phyloP scores from a whole-genome alignment of 2,888 invertebrate species.

The Itoplectis maculator region DNA sequence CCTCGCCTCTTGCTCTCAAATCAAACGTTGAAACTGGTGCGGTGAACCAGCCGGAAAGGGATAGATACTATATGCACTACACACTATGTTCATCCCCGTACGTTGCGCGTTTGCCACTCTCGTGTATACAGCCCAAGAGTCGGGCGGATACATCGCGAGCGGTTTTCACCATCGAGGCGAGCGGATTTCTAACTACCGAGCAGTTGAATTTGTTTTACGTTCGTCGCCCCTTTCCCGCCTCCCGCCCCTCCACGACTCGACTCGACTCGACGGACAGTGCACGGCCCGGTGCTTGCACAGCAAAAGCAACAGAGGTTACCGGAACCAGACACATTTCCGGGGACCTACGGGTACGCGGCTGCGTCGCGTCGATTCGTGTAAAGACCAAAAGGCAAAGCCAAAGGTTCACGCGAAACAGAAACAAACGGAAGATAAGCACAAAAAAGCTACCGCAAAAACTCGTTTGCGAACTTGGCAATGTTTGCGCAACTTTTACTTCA shows the following conservation, averaged over 20 bases:
- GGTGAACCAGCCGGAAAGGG: slow-evolving; percentile 18
- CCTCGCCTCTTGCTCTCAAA: neutral
- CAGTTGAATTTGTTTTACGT: slow-evolving; percentile 41
- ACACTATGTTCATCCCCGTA: slow-evolving; percentile 7
- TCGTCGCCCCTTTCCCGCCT: neutral
- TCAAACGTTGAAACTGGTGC: slow-evolving; percentile 44
- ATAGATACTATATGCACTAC: slow-evolving; percentile 22
- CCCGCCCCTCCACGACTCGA: neutral
- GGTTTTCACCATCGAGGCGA: slow-evolving; percentile 22
- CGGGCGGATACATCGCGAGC: slow-evolving; percentile 5
- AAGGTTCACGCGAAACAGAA: neutral
- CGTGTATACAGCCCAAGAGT: slow-evolving; percentile 9
- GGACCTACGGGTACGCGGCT: neutral
- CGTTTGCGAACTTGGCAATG: no score
- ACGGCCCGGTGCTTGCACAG: slow-evolving; percentile 16
- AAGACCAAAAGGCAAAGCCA: neutral
- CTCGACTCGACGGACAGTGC: neutral
- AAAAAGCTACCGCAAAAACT: neutral
- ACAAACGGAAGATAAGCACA: no score
- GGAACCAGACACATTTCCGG: slow-evolving; percentile 11
- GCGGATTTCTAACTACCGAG: slow-evolving; percentile 35
- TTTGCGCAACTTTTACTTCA: no score
- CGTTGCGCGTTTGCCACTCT: slow-evolving; percentile 5
- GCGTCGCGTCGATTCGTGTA: neutral
- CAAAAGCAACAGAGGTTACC: slow-evolving; percentile 22